Conservation (phyloP, 2,113 vertebrate species). For the Balaeniceps rex region DNA sequence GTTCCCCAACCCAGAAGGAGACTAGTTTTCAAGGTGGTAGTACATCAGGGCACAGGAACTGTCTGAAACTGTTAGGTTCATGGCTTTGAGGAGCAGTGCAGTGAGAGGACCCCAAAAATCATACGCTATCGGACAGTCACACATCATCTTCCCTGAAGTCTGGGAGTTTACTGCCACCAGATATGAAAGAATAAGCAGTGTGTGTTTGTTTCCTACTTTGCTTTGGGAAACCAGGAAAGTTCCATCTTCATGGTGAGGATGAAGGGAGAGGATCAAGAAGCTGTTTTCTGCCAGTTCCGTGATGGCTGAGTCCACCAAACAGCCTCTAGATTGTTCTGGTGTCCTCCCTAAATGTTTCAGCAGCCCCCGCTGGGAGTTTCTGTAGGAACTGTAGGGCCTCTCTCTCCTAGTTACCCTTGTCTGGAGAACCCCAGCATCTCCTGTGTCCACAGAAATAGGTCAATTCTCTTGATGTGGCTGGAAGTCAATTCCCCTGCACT, state of each 20-base stretch:
- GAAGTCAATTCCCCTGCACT: neutral
- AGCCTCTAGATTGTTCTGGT: neutral
- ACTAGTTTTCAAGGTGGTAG: neutral
- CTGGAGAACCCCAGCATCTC: neutral
- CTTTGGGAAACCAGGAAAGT: neutral
- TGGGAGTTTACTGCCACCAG: neutral
- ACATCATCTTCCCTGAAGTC: neutral
- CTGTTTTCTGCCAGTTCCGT: neutral
- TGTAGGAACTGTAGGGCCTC: neutral
- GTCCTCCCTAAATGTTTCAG: neutral
- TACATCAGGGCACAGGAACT: neutral
- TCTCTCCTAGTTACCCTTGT: neutral
- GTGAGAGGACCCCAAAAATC: neutral
- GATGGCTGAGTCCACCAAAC: neutral
- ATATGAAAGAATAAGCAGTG: neutral
- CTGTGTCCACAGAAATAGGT: neutral
- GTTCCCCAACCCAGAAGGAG: neutral
- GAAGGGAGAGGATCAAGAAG: neutral
- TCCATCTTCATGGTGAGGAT: neutral
- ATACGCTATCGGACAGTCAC: neutral
- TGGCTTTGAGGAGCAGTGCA: neutral
- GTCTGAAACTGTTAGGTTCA: neutral
- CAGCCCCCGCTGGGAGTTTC: neutral
- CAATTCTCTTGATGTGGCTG: neutral
- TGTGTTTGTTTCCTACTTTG: neutral